phyloP scores from a whole-genome alignment of 2,113 vertebrate genomes.

The Psilopogon haemacephalus region DNA sequence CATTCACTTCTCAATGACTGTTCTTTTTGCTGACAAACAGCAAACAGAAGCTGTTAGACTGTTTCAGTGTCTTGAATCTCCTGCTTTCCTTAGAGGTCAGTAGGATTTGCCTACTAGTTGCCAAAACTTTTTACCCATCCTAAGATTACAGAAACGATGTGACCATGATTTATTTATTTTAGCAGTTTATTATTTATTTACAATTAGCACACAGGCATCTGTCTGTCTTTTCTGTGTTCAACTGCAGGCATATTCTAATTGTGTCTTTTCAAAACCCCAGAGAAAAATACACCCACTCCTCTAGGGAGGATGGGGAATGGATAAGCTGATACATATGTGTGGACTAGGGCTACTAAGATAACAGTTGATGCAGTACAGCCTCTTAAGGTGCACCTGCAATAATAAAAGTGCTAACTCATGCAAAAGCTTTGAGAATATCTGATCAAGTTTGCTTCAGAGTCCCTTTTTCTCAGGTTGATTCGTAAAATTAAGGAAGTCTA shows the following conservation, averaged over 20 bases:
- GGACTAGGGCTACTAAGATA: background rate
- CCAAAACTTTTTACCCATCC: background rate
- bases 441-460: background rate
- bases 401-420: background rate
- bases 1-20: background rate
- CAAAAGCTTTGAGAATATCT: background rate
- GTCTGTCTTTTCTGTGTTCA: background rate
- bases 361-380: background rate
- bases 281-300: background rate
- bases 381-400: background rate
- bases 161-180: background rate
- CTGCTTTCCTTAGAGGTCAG: background rate
- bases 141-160: background rate
- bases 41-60: background rate
- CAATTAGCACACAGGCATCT: background rate
- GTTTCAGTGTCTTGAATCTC: background rate
- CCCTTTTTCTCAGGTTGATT: background rate
- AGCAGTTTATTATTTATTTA: background rate
- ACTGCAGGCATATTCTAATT: background rate
- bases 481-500: background rate
- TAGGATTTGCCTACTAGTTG: background rate
- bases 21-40: background rate
- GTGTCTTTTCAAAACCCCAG: background rate
- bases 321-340: background rate
- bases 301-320: background rate